Evolutionary conservation across 2,113 vertebrate species (phyloP), one percentile per base, ranked within the genome.

Genomic region (Kobus ellipsiprymnus): DNA sequence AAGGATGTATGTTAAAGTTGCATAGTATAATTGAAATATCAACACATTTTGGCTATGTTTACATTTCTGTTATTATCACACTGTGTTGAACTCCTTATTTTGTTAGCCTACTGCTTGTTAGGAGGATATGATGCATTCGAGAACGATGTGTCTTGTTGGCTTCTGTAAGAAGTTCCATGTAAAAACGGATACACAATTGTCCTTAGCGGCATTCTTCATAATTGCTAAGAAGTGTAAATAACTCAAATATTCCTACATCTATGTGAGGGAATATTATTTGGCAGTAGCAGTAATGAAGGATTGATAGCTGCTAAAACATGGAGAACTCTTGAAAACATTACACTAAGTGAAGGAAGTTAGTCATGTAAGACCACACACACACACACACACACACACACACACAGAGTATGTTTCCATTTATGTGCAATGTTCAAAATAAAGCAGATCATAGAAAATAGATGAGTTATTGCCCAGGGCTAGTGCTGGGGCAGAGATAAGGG

Each of bases 91-190:
- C 4, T 78, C 90, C 29, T 60, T 71, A 59, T 81, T 81, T 90
- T 86, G n/a, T 94, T 95, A 92, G 10, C 89, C 16, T n/a, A 19
- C 33, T 67, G 9, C 71, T 95, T 80, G 3, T 80, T 86, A 71
- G 55, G 78, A 96, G 80, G 13, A 55, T 93, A 60, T 90, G 62
- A 80, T 90, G 46, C 12, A 94, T 84, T 97, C 87, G 46, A 95
- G 55, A 96, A 96, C 84, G 57, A 59, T 23, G 27, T 89, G 14
- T 86, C 30, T 91, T 21, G 21, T 85, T 90, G 67, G 57, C 89
- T 92, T 95, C 80, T 92, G 3, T 94, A 93, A 91, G 48, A 95
- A 67, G 60, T 27, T 82, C 30, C 17, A 50, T 17, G 11, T 9
- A 55, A 87, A 95, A 83, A 87, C 2, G 12, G 64, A 3, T 91